phyloP scores from a whole-genome alignment of 2,113 vertebrate genomes.

The Motacilla tschutschensis region DNA sequence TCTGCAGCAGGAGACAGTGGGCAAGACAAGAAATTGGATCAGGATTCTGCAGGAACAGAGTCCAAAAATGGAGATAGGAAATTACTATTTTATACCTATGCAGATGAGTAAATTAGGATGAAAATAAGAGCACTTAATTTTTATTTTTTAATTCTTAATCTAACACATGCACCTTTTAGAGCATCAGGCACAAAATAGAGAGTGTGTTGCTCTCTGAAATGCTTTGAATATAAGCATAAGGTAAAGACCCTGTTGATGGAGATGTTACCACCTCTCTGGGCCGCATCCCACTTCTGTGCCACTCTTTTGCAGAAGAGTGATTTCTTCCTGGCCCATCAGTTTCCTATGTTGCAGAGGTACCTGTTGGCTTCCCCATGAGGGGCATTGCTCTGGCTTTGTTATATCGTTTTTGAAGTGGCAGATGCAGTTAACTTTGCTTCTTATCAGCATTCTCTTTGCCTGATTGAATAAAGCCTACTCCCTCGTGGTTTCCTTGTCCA shows the following conservation, averaged over 20 bases:
- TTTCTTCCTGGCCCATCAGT: not conserved
- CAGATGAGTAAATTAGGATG: not conserved
- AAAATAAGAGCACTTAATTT: not conserved
- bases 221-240: not conserved
- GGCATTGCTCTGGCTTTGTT: not conserved
- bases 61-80: not conserved
- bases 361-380: not conserved
- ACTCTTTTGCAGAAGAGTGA: not conserved
- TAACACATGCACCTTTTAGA: not conserved
- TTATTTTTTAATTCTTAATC: not conserved
- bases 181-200: not conserved
- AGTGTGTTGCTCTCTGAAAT: not conserved
- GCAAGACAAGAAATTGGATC: not conserved
- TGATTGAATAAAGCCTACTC: not conserved
- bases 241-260: not conserved
- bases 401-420: not conserved
- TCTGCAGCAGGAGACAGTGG: not conserved
- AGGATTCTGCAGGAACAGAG: not conserved
- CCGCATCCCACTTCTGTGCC: rapidly evolving
- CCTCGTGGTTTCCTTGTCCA: not conserved
- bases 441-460: not conserved
- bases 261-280: not conserved
- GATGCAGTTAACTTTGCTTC: not conserved
- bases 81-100: not conserved
- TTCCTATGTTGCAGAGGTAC: not conserved